Percentiles rank a stretch among this genome's conserved stretches.
Evolutionary conservation across 2,113 vertebrate species (phyloP).

Genomic region (Haemorhous mexicanus): DNA sequence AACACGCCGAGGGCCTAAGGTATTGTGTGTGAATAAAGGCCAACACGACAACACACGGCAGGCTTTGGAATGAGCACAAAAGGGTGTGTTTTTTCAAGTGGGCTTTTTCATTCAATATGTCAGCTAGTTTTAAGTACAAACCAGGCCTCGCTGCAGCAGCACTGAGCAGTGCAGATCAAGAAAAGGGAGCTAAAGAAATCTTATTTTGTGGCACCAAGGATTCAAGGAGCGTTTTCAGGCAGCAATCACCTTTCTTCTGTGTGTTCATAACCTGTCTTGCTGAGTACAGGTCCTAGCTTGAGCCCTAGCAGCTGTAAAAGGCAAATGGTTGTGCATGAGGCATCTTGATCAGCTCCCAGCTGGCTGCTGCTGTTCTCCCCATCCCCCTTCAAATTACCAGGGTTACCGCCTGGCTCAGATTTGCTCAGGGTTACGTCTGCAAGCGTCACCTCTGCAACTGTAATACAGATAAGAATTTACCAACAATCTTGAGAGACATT

Average conservation of each 20-base stretch:
- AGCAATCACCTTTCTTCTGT: not conserved
- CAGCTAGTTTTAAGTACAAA: not conserved
- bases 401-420: slow-evolving; percentile 22
- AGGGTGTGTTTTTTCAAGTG: not conserved
- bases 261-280: not conserved
- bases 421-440: slow-evolving; percentile 31
- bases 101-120: not conserved
- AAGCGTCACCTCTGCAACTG: slow-evolving; percentile 50
- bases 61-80: not conserved
- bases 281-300: slow-evolving; percentile 18
- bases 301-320: slow-evolving; percentile 37
- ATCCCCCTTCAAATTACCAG: slow-evolving; percentile 49
- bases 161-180: not conserved
- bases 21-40: not conserved
- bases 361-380: slow-evolving; percentile 48
- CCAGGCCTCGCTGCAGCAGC: not conserved
- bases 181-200: not conserved
- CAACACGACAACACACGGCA: accelerated
- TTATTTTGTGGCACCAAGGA: not conserved
- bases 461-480: slow-evolving; percentile 59
- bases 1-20: not conserved
- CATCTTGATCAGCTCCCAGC: slow-evolving; percentile 56
- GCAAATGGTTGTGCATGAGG: slow-evolving; percentile 10
- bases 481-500: slow-evolving; percentile 35
- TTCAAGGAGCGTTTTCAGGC: not conserved